Evolutionary conservation across 2,888 invertebrate species (phyloP), one percentile per base, ranked within the genome.

Genomic region (Idaea straminata): DNA sequence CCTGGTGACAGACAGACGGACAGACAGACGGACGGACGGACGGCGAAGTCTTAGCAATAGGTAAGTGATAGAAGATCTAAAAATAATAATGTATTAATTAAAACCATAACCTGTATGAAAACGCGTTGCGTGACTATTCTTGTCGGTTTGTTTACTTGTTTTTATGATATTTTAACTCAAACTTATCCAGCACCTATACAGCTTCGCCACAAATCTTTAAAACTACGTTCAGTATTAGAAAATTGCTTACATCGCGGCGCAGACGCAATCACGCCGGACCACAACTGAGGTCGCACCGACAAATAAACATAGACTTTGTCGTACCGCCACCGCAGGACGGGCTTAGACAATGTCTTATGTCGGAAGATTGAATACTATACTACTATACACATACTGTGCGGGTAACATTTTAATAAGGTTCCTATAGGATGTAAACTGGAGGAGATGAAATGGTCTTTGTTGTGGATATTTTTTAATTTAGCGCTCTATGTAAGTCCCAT

Each of bases 291-390:
- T 83, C 84, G 84, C 84, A 82, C 81, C 87, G 75, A 83, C 87
- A 87, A 88, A 91, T 88, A 89, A 86, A 90, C 87, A 85, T 81
- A 81, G 78, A 84, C 83, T 89, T 89, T 86, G 87, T 83, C 81
- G 82, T 76, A 76, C 85, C 88, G 86, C 89, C 87, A 83, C 91
- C 91, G 77, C 91, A 88, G 84, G 79, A 85, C 85, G 81, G 81
- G 75, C 74, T 66, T 79, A 88, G 86, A 90, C 90, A 91, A 85
- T 90, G 91, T 89, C 87, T 83, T 79, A 74, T 73, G 72, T 16
- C 64, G 73, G 72, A 74, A 81, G 78, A 82, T 84, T 84, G 79
- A 84, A 84, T 77, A 74, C 62, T 60, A 68, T 65, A 35, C 64
- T 63, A 57, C 16, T n/a, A 25, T 3, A 47, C 47, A 47, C 47